Evolutionary conservation across 2,113 vertebrate genomes (phyloP).

Genomic region (Crotalus viridis): DNA sequence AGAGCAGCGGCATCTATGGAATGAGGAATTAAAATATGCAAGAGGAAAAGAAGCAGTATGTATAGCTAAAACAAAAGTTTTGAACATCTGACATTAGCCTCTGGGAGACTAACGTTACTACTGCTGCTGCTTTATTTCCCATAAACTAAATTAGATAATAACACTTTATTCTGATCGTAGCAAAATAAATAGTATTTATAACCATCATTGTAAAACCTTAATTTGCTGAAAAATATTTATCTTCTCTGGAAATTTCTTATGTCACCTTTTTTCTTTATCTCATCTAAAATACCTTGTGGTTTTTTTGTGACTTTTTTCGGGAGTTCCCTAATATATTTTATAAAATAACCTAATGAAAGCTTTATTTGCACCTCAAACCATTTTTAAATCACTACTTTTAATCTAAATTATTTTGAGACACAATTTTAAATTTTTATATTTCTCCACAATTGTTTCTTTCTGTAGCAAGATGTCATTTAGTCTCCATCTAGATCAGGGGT

Average conservation of each 20-base stretch:
- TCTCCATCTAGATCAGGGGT: background rate
- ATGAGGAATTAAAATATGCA: constrained; percentile 87
- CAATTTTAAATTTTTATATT: background rate
- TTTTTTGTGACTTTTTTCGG: background rate
- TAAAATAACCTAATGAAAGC: background rate
- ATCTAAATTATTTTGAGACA: background rate
- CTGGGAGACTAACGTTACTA: background rate
- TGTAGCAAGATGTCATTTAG: background rate
- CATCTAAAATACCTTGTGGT: background rate
- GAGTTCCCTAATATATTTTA: background rate
- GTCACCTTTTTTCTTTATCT: background rate
- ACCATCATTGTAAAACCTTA: background rate
- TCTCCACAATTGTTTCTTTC: background rate
- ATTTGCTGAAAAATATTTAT: background rate
- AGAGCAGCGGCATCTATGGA: constrained; percentile 88
- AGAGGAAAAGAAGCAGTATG: constrained; percentile 88
- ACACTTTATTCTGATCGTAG: background rate
- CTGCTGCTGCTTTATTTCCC: background rate
- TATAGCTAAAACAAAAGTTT: constrained; percentile 19
- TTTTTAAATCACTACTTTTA: background rate
- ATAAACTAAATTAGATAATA: background rate
- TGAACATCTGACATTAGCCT: background rate
- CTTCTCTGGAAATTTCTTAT: background rate
- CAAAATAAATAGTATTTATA: background rate
- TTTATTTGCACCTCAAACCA: background rate